A percentile compares a stretch with the other conserved stretches of the same genome.
These are phyloP conservation scores for Pterocles burchelli DNA, from an alignment of 2,113 vertebrate genomes.

Conservation along the genomic window DNA sequence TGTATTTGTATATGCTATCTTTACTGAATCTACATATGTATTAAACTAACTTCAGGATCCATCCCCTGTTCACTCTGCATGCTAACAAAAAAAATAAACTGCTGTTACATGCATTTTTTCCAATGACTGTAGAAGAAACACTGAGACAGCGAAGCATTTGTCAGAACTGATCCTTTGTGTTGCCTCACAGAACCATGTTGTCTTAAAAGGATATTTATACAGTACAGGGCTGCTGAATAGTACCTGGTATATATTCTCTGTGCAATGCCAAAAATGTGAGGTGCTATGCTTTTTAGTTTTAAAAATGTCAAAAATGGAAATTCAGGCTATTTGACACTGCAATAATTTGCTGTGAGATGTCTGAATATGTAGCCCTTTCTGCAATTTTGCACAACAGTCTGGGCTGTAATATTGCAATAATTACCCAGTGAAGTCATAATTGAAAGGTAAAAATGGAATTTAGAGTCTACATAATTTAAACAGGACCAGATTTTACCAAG, in stretches of 20 bases:
- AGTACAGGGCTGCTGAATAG: not conserved
- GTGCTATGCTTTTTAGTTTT: conserved; percentile 34
- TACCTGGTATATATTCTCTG: conserved; percentile 21
- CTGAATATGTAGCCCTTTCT: not conserved
- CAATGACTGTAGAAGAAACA: not conserved
- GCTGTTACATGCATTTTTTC: not conserved
- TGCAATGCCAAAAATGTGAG: not conserved
- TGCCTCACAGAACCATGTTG: not conserved
- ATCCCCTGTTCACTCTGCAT: not conserved
- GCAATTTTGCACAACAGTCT: conserved; percentile 45
- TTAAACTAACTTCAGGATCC: not conserved
- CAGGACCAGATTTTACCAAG: conserved; percentile 38
- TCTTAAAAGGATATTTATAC: conserved; percentile 17
- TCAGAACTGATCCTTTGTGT: conserved; percentile 35
- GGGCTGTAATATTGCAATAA: conserved; percentile 63
- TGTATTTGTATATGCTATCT: not conserved
- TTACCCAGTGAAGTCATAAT: conserved; percentile 54
- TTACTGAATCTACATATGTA: not conserved
- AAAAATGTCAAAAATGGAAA: conserved; percentile 64
- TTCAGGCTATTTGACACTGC: conserved; percentile 23
- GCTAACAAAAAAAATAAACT: not conserved
- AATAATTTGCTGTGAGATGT: conserved; percentile 43
- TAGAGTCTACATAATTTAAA: conserved; percentile 49
- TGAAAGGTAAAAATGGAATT: conserved; percentile 56
- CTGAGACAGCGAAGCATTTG: not conserved